Base-by-base conservation (phyloP, 1,140 invertebrate genomes). In the Drosophila truncata region DNA sequence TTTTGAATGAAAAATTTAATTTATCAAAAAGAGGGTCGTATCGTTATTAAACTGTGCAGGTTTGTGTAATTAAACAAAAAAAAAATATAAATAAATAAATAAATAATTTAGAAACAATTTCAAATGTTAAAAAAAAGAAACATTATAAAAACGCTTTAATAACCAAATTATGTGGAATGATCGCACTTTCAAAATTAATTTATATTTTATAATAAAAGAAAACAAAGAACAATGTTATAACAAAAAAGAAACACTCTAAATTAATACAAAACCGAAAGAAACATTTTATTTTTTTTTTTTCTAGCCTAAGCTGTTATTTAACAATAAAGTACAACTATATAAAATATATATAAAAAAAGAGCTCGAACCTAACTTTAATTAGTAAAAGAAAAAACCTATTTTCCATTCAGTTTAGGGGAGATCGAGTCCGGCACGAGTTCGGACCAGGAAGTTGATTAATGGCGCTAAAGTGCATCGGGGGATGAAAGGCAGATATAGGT, bases 241-340 rank as follows among this genome's bases (percentile, higher is more conserved):
- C 37, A 42, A 37, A 33, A 47, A 49, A 33, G 33, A 49, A 27
- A 27, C 27, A 50, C 10, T 6, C 11, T 27, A 20, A 59, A 39
- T 55, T 37, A 5, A 37, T n/a, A 3, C 4, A 25, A 25, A 13
- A 14, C 6, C 18, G 18, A 13, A 20, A 44, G 18, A 4, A 18
- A 23, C 20, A 20, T 8, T 4, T 29, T 33, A 37, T 29, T 59
- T 64, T 73, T n/a, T 69, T 46, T 57, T 57, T 39, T 29, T 20
- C 29, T 67, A 42, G 72, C 57, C 4, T 67, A 67, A 63, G 42
- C 35, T 44, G 49, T 54, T 67, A 42, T 41, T 37, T 62, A 70
- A 52, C 18, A 57, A 77, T 58, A 69, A 60, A 65, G 65, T 66
- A 78, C 64, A 63, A 69, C 42, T 77, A 35, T 4, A 57, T 18